Evolutionary conservation across 2,113 vertebrate species (phyloP).

Genomic region (Cairina moschata): DNA sequence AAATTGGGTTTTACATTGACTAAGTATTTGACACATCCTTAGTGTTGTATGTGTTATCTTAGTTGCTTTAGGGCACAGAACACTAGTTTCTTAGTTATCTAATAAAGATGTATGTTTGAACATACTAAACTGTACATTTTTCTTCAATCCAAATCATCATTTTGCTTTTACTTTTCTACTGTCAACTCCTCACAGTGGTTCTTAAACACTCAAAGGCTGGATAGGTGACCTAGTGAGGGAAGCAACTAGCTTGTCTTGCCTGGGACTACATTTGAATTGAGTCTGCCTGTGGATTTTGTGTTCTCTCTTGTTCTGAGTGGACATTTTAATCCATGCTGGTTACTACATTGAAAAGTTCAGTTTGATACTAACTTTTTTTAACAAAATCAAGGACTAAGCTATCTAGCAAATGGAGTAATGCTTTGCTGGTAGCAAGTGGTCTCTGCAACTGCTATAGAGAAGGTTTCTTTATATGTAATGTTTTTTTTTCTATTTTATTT

Average conservation of each 20-base stretch:
- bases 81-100: constrained; percentile 68
- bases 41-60: constrained; percentile 76
- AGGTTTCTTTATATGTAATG: constrained; percentile 66
- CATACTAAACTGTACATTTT: constrained; percentile 72
- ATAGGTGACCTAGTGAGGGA: constrained; percentile 72
- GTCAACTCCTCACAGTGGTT: constrained; percentile 76
- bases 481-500: constrained; percentile 60
- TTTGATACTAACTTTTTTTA: constrained; percentile 67
- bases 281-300: constrained; percentile 77
- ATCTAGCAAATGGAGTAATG: constrained; percentile 70
- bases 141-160: constrained; percentile 71
- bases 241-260: constrained; percentile 72
- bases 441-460: constrained; percentile 72
- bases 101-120: constrained; percentile 75
- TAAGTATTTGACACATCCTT: constrained; percentile 74
- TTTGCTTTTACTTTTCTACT: constrained; percentile 81
- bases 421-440: constrained; percentile 77
- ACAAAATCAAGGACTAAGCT: constrained; percentile 70
- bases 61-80: constrained; percentile 74
- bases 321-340: constrained; percentile 72
- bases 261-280: constrained; percentile 78
- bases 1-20: constrained; percentile 78
- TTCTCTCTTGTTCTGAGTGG: constrained; percentile 71
- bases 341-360: constrained; percentile 68
- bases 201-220: constrained; percentile 71